A percentile compares a stretch with the other conserved stretches of the same genome.
Conservation (phyloP, 2,797 vertebrate species). For the Avahi laniger region DNA sequence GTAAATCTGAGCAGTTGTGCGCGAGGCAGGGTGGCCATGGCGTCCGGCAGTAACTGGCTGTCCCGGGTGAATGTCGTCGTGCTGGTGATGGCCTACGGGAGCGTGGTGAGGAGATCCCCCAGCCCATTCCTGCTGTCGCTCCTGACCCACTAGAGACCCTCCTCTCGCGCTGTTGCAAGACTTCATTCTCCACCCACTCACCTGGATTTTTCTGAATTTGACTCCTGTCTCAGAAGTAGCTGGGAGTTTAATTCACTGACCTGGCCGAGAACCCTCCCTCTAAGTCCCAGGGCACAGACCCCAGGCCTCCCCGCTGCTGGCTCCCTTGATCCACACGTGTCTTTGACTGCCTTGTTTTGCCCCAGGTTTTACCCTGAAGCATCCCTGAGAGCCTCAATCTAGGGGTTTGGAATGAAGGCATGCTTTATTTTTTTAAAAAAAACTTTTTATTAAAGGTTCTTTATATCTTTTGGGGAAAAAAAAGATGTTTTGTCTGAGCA, state of each 20-base stretch:
- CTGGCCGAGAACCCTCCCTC: not conserved
- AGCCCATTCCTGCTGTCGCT: not conserved
- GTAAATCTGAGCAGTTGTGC: not conserved
- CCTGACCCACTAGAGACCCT: not conserved
- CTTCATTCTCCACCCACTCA: not conserved
- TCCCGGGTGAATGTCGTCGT: constrained; percentile 93
- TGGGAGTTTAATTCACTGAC: not conserved
- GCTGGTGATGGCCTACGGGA: constrained; percentile 97
- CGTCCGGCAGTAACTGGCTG: constrained; percentile 85
- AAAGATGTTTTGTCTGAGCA: not conserved
- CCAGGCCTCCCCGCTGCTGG: no score
- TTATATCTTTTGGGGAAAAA: no score
- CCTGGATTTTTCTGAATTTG: not conserved
- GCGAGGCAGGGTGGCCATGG: constrained; percentile 75
- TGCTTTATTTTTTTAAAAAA: not conserved
- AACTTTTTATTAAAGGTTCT: no score
- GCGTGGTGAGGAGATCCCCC: constrained; percentile 89
- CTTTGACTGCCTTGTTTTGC: not conserved
- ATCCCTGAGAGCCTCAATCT: accelerated
- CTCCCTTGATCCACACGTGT: not conserved
- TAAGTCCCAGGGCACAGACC: not conserved
- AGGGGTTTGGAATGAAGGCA: not conserved
- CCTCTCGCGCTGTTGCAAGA: not conserved
- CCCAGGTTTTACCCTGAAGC: not conserved
- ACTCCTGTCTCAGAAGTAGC: not conserved